These are phyloP conservation scores for Trichopria drosophilae DNA, from an alignment of 2,888 invertebrate species.

Conservation along the genomic window DNA sequence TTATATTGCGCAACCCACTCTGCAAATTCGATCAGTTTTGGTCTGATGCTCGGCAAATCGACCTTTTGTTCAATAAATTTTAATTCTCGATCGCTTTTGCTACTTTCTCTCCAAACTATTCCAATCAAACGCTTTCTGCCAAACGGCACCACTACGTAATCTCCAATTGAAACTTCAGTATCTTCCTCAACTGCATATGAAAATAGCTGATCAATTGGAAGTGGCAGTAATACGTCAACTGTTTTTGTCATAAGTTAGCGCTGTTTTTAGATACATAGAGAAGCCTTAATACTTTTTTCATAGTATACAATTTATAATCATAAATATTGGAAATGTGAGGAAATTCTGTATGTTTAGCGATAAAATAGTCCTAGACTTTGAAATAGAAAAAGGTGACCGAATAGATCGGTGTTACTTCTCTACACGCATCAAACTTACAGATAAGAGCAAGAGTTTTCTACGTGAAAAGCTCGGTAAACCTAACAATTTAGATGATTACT, in stretches of 20 bases:
- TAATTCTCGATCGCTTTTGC: no score
- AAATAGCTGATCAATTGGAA: no score
- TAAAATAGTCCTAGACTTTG: conserved; percentile 12
- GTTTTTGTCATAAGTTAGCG: no score
- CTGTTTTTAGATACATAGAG: conserved; percentile 9
- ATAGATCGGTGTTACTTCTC: conserved; percentile 13
- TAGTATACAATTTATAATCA: conserved; percentile 11
- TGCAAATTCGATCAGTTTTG: conserved; percentile 4
- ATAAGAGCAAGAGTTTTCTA: conserved; percentile 10
- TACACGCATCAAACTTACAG: conserved; percentile 10
- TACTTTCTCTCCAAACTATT: no score
- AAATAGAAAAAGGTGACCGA: conserved; percentile 14
- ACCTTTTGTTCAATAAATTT: no score
- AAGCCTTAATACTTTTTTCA: conserved; percentile 13
- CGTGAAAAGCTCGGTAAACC: conserved; percentile 10
- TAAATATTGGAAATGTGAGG: conserved; percentile 11
- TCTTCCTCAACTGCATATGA: no score
- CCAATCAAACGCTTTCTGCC: no score
- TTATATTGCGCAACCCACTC: conserved; percentile 14
- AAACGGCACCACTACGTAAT: no score
- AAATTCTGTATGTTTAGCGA: conserved; percentile 9
- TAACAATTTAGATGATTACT: conserved; percentile 15
- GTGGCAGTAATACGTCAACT: no score
- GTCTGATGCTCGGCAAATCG: conserved; percentile 8
- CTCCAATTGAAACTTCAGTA: no score